These are phyloP conservation scores for Scylla paramamosain DNA, from an alignment of 1,140 invertebrate species.

Conservation along the genomic window DNA sequence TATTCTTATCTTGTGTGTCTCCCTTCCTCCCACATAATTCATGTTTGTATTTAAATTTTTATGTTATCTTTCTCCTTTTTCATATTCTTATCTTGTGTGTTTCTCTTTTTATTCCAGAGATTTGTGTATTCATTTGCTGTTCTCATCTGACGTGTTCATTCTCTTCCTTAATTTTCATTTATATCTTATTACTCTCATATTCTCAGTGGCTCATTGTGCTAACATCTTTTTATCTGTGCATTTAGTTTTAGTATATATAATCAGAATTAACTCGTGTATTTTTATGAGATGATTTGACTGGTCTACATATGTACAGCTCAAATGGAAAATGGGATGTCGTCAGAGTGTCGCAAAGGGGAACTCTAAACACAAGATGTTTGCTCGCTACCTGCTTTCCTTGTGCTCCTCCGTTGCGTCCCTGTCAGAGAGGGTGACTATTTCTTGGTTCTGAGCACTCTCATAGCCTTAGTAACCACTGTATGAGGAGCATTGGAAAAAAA, in stretches of 20 bases:
- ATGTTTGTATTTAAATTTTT: too few species aligned
- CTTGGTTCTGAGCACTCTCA: neutral
- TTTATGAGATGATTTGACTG: neutral
- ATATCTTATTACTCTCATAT: too few species aligned
- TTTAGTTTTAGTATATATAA: neutral
- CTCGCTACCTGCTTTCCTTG: neutral
- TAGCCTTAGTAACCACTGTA: too few species aligned
- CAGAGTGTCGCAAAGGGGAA: neutral
- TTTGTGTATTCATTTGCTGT: neutral
- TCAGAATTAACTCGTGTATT: neutral
- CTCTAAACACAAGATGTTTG: neutral
- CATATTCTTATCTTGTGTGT: too few species aligned
- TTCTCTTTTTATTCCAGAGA: neutral
- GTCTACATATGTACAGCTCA: neutral
- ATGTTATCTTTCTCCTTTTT: too few species aligned
- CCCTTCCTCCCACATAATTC: too few species aligned
- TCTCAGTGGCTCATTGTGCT: too few species aligned
- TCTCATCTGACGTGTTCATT: neutral
- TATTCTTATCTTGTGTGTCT: neutral
- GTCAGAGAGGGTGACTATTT: neutral
- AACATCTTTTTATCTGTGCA: too few species aligned
- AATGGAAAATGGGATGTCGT: neutral
- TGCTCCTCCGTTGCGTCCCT: slow-evolving; percentile 8
- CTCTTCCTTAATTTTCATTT: too few species aligned
- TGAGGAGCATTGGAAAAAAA: too few species aligned